Evolutionary conservation across 2,888 invertebrate species (phyloP), one percentile per base, ranked within the genome.

Genomic region (Anticlea derivata): DNA sequence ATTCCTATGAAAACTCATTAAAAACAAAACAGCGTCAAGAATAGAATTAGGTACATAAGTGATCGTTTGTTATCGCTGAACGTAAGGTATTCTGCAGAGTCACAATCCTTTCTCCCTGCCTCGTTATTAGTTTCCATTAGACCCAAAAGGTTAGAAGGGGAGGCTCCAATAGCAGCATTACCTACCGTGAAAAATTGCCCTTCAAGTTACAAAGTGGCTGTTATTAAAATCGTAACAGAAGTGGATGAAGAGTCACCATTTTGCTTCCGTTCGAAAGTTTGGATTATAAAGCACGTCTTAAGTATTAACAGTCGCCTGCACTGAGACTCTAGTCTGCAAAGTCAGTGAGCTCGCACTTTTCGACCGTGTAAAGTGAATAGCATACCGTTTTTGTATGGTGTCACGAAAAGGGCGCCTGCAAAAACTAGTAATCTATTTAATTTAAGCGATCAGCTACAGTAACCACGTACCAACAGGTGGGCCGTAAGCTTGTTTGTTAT

Each of bases 191-290:
- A 57, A 60, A 51, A 58, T 58, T 51, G 45, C 55, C 43, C 27
- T 44, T 49, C 45, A 24, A 26, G 47, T 53, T 37, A 53, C 55
- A 58, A 61, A 61, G 59, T 55, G 37, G 35, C 43, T 55, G 46
- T 47, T 54, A 57, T 59, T 54, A 57, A 56, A 61, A 52, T 55
- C 40, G 53, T 50, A 45, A 41, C 20, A 35, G 5, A 7, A 34
- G 29, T 55, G 43, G 40, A 59, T 50, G 45, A 35, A 54, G 26
- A 23, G 30, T 13, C 51, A 39, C 29, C 34, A 49, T 47, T 53
- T 49, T 22, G 40, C 40, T 45, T 34, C 31, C 26, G 17, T 22
- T 40, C 30, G 8, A 39, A 33, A 39, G 22, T 31, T 17, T 17
- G 17, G 17, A 17, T 17, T 17, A 17, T 17, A n/a, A n/a, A n/a